Base-by-base conservation (phyloP, 2,888 invertebrate species). In the Mesochorus sp. region DNA sequence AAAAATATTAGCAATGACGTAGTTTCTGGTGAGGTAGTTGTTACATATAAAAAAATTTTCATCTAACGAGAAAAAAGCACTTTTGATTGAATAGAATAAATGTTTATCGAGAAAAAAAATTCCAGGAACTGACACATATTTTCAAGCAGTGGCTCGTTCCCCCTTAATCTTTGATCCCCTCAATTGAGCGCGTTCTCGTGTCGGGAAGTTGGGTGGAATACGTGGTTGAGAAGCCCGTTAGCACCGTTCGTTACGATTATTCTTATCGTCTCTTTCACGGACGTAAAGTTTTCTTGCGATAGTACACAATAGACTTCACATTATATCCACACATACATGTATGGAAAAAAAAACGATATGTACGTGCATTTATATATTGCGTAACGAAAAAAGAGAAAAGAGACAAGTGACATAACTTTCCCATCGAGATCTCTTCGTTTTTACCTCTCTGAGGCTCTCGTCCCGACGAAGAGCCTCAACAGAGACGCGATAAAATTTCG, bases 161-260 rank as follows among this genome's bases (percentile, higher is more conserved):
- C n/a, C n/a, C n/a, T n/a, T n/a, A n/a, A n/a, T n/a, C n/a, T n/a
- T 70, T 68, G 62, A 75, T 72, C 53, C 31, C 24, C 14, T 8
- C 61, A 39, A 39, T 0, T 42, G 4, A 14, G 24, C 2, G n/a
- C 28, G 3, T 34, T 12, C 6, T 34, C 34, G 34, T 8, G 34
- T 10, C 55, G 34, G 12, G n/a, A 0, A 3, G 24, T n/a, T n/a
- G 21, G 4, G 19, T 0, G 19, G 34, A 31, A 21, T 49, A 21
- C 12, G 12, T 37, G 10, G 14, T 17, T 37, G 47, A 67, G 34
- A 21, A 67, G 37, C 6, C 12, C 17, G 62, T 12, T 31, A 12
- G 49, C 17, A 47, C 24, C 19, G 55, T 51, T 31, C 26, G 5
- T n/a, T 39, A 47, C n/a, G 66, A 39, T 39, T 39, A 24, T 28